Evolutionary conservation across 2,797 vertebrate species (phyloP).

Genomic region (Moxostoma hubbsi): DNA sequence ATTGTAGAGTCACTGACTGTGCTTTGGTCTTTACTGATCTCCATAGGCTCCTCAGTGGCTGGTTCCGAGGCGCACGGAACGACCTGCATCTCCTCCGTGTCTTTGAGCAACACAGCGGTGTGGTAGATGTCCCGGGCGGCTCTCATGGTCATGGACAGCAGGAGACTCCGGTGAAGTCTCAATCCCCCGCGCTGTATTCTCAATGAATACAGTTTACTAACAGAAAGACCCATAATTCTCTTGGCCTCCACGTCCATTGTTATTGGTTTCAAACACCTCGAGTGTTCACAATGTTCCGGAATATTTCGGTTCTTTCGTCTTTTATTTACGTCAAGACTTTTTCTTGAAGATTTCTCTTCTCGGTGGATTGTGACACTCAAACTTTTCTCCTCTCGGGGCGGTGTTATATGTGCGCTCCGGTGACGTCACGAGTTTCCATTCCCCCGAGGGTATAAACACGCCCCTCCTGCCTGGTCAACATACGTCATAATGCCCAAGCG

Average conservation of each 20-base stretch:
- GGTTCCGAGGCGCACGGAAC: constrained; percentile 39
- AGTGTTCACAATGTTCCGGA: neutral
- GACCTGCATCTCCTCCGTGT: constrained; percentile 53
- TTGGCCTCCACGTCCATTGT: constrained; percentile 88
- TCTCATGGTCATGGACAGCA: constrained; percentile 87
- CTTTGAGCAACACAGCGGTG: constrained; percentile 69
- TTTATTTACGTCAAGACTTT: constrained; percentile 61
- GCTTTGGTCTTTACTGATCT: constrained; percentile 56
- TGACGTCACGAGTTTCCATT: constrained; percentile 77
- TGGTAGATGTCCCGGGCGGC: constrained; percentile 88
- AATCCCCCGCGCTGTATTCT: constrained; percentile 86
- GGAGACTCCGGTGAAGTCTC: constrained; percentile 87
- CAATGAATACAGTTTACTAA: constrained; percentile 88
- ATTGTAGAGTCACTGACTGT: constrained; percentile 37
- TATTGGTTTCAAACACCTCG: too few relatives aligned
- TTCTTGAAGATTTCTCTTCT: neutral
- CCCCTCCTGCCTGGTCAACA: constrained; percentile 70
- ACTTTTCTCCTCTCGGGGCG: constrained; percentile 57
- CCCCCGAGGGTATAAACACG: constrained; percentile 68
- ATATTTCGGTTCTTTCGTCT: constrained; percentile 4
- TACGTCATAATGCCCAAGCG: constrained; percentile 19
- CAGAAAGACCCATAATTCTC: constrained; percentile 86
- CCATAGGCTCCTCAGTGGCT: constrained; percentile 68
- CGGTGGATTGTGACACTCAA: constrained; percentile 52
- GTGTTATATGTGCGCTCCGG: constrained; percentile 75